Evolutionary conservation across 2,888 invertebrate species (phyloP), one percentile per base, ranked within the genome.

Genomic region (Oeneis ivallda): DNA sequence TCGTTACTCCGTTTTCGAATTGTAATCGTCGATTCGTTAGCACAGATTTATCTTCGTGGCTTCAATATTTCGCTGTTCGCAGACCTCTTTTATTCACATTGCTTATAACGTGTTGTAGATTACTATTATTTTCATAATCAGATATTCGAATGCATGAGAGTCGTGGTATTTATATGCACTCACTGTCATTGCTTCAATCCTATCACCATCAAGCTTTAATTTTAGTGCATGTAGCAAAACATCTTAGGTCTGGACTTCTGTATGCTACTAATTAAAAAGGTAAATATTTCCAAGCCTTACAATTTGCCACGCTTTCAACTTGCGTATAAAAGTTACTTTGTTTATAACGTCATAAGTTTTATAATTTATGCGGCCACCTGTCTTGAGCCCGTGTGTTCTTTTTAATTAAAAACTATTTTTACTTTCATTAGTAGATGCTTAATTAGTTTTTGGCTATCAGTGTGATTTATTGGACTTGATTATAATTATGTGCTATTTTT

Each of bases 81-180:
- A 89, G 87, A 89, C 89, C 87, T 84, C 83, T 84, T 83, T 80
- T 81, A 82, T 84, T 86, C 86, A 85, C 83, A 82, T 83, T 78
- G 74, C 81, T 77, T 80, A 77, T 63, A 69, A 66, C 50, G 49
- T 69, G 62, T 60, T 59, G 56, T 56, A 63, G 58, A 66, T 43
- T 62, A 59, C 37, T 39, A 6, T 19, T 39, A n/a, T 34, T 58
- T 47, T 58, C 47, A 34, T 58, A 19, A 41, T 41, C 41, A n/a
- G 56, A 11, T 8, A 41, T 19, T 2, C 11, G 58, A 34, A 47
- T 47, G 58, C 56, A 53, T 63, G 59, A 62, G 62, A 47, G n/a
- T n/a, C 32, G 17, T 26, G 11, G 39, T 67, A 58, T 56, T 41
- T 19, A 56, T 39, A 41, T 34, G 6, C 45, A 58, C 34, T 45